Conservation (phyloP, 2,888 invertebrate species). For the Adelphocoris suturalis region DNA sequence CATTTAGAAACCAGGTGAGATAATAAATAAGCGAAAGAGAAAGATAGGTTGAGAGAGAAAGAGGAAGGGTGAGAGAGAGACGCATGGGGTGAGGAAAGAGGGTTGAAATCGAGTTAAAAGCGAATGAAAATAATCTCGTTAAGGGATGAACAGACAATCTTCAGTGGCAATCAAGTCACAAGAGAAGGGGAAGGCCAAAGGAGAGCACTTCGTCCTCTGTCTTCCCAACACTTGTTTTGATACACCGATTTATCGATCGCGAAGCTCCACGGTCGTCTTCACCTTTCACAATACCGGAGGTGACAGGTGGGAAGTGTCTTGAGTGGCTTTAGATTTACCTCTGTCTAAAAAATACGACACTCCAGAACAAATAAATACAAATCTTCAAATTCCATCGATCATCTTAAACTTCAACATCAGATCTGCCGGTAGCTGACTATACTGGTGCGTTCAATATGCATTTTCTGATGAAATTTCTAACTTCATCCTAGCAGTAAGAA, state of each 20-base stretch:
- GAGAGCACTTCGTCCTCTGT: neutral
- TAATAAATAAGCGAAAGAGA: too few species aligned
- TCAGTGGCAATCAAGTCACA: slow-evolving; percentile 61
- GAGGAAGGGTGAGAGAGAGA: neutral
- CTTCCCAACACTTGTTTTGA: slow-evolving; percentile 48
- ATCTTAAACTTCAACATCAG: too few species aligned
- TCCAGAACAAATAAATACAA: too few species aligned
- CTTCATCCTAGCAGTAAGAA: too few species aligned
- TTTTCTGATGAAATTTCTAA: too few species aligned
- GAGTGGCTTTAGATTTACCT: neutral
- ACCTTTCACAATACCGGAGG: neutral
- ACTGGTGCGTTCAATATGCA: too few species aligned
- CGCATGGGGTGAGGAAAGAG: neutral
- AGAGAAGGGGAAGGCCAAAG: slow-evolving; percentile 34
- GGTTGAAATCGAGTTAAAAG: slow-evolving; percentile 58
- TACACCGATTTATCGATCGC: slow-evolving; percentile 60
- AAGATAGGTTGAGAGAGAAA: neutral
- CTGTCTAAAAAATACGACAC: neutral
- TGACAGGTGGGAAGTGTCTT: neutral
- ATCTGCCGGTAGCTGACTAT: too few species aligned
- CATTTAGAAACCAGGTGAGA: too few species aligned
- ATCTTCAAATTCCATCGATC: too few species aligned
- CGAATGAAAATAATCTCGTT: slow-evolving; percentile 64
- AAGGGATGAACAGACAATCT: slow-evolving; percentile 59
- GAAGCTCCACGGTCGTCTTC: neutral